Evolutionary conservation across 2,888 invertebrate species (phyloP).

Genomic region (Willowsia nigromaculata): DNA sequence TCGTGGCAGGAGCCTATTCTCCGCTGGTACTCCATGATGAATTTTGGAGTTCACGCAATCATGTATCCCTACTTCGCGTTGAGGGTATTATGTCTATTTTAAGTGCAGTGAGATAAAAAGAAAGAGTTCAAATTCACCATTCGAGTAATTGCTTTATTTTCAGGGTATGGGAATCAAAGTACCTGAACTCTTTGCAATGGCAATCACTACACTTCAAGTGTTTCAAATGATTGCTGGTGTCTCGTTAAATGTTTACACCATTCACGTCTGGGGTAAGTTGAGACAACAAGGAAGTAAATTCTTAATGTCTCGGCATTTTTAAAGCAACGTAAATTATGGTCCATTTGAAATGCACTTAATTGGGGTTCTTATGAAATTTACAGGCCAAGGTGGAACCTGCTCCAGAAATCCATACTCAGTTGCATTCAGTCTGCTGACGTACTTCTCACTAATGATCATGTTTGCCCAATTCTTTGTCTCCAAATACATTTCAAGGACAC

Average conservation of each 20-base stretch:
- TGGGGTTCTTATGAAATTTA: no score
- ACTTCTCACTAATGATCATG: constrained; percentile 50
- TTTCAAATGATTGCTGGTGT: constrained; percentile 96
- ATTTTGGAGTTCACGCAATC: constrained; percentile 89
- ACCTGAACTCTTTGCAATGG: constrained; percentile 91
- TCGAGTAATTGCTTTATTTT: no score
- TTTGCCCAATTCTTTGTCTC: constrained; percentile 63
- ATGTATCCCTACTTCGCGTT: constrained; percentile 94
- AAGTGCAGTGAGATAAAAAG: no score
- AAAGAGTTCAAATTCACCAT: no score
- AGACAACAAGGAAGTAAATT: neutral
- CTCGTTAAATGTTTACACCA: constrained; percentile 92
- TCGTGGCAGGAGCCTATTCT: constrained; percentile 82
- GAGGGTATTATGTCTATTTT: no score
- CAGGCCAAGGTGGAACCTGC: constrained; percentile 59
- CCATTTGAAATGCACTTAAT: neutral
- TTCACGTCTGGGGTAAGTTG: constrained; percentile 82
- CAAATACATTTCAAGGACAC: constrained; percentile 65
- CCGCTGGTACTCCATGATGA: constrained; percentile 96
- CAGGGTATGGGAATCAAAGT: constrained; percentile 90
- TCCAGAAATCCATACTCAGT: constrained; percentile 59
- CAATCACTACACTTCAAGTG: constrained; percentile 94
- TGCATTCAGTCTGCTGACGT: constrained; percentile 62
- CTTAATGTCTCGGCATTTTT: no score
- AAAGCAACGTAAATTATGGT: neutral